Evolutionary conservation across 2,113 vertebrate species (phyloP), one percentile per base, ranked within the genome.

Genomic region (Clarias macrocephalus): DNA sequence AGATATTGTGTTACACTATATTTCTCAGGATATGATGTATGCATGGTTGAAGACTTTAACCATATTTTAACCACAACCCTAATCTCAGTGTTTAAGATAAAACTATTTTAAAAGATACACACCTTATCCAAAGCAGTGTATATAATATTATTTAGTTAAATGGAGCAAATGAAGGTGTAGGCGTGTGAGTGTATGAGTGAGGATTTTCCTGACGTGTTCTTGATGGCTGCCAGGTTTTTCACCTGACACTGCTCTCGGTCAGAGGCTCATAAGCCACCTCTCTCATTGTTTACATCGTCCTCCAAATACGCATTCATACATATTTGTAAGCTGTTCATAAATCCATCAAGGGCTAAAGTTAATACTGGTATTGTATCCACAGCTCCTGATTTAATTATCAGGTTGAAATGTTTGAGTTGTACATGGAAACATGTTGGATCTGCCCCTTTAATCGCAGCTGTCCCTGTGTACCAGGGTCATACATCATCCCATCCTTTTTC

Each of bases 21-120:
- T 83, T 59, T 56, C 70, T 87, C 86, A 83, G 60, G 80, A 72
- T 81, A 81, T 72, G 79, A 87, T 87, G 30, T 82, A 83, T 87
- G 86, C 80, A 65, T 87, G 81, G 60, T 83, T 77, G 42, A 77
- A 72, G 16, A 77, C 57, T 48, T 37, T 85, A 85, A 65, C 9
- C 59, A 63, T 63, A 72, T 87, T 87, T 73, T 75, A 72, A 65
- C 21, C 42, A 54, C 28, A 56, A 75, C 70, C n/a, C 21, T 62
- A 65, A 83, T 54, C 42, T 42, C 80, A 48, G 30, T 57, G 48
- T 80, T 86, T 81, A 23, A 37, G 19, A 73, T 25, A 13, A 63
- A 23, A 18, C 37, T 68, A 56, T 83, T 86, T 79, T 9, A n/a
- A 65, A 72, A 48, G 72, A 33, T 80, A 37, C 21, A 42, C 37